A percentile compares a stretch with the other conserved stretches of the same genome.
Evolutionary conservation across 2,888 invertebrate species (phyloP).

Genomic region (Andrena hattorfiana): DNA sequence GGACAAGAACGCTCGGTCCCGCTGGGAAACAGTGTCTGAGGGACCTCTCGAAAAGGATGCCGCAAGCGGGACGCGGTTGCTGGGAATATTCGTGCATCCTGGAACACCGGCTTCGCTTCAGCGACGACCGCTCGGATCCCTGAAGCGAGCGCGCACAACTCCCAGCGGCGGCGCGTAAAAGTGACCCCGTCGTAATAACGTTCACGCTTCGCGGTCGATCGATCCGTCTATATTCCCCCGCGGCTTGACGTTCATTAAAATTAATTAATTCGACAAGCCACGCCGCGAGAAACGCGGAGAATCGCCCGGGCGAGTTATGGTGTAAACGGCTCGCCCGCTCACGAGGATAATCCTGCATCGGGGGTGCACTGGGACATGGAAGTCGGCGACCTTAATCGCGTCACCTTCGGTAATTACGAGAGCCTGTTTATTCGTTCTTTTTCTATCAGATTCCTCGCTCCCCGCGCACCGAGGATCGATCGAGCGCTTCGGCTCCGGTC

Average conservation of each 20-base stretch:
- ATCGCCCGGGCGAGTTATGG: not conserved
- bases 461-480: not conserved
- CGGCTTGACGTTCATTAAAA: slow-evolving; percentile 23
- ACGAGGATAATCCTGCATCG: not conserved
- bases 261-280: slow-evolving; percentile 41
- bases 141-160: not conserved
- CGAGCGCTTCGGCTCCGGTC: not conserved
- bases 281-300: not conserved
- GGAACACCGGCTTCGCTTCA: not conserved
- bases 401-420: slow-evolving; percentile 19
- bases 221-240: slow-evolving; percentile 6
- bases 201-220: slow-evolving; percentile 14
- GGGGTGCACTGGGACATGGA: not conserved
- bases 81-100: not conserved
- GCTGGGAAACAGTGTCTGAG: slow-evolving; percentile 18
- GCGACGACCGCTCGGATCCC: not conserved
- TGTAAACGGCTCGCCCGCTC: not conserved
- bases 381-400: slow-evolving; percentile 8
- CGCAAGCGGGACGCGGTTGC: not conserved
- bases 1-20: not conserved
- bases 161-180: not conserved
- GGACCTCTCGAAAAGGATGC: not conserved
- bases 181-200: slow-evolving; percentile 7
- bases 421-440: not conserved
- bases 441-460: too few species aligned